phyloP scores from a whole-genome alignment of 2,113 vertebrate genomes.

The Silurus glanis region DNA sequence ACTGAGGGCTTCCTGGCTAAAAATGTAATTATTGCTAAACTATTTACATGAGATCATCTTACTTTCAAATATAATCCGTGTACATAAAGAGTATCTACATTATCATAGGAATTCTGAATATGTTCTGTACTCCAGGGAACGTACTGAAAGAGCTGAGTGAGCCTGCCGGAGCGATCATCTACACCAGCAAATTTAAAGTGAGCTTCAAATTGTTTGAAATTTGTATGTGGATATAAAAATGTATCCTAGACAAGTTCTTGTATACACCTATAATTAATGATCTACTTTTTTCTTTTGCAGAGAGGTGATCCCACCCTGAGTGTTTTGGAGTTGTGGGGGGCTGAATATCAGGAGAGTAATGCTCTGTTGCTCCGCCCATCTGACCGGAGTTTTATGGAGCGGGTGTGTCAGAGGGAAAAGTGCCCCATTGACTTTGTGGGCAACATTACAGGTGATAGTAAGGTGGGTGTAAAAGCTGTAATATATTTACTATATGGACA shows the following conservation, averaged over 20 bases:
- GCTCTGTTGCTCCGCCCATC: slow-evolving; percentile 78
- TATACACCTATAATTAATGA: background rate
- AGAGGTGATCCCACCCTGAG: slow-evolving; percentile 89
- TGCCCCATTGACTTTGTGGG: slow-evolving; percentile 86
- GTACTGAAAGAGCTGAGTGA: slow-evolving; percentile 90
- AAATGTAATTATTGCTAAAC: background rate
- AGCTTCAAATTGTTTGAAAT: slow-evolving; percentile 4
- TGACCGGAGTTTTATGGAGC: slow-evolving; percentile 70
- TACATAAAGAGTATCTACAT: background rate
- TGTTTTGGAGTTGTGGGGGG: slow-evolving; percentile 90
- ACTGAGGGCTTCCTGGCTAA: background rate
- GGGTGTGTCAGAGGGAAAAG: slow-evolving; percentile 81
- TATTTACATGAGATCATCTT: background rate
- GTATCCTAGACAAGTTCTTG: background rate
- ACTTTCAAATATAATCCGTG: background rate
- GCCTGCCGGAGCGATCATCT: slow-evolving; percentile 84
- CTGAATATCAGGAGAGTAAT: slow-evolving; percentile 92
- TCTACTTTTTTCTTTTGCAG: slow-evolving; percentile 58
- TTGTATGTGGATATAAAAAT: background rate
- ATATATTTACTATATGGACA: too few species aligned
- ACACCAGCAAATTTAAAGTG: slow-evolving; percentile 85
- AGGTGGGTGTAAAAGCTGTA: slow-evolving; percentile 61
- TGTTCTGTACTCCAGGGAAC: slow-evolving; percentile 75
- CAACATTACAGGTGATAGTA: slow-evolving; percentile 80
- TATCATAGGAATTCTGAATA: background rate